These are phyloP conservation scores for Drosophila malerkotliana DNA, from an alignment of 1,140 invertebrate genomes.

Conservation along the genomic window DNA sequence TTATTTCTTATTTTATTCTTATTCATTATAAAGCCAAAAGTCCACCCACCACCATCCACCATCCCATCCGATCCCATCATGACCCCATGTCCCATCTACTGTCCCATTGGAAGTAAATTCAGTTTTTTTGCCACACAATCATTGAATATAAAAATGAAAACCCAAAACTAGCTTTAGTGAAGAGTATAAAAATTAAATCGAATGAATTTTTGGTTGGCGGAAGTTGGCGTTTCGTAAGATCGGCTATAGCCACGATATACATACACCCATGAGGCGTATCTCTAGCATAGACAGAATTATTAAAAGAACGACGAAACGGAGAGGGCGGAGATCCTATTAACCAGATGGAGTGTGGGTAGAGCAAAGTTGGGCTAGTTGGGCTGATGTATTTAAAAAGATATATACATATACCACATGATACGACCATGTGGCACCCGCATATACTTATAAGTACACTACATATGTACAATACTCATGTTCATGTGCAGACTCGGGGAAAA, in stretches of 20 bases:
- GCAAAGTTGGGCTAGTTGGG: neutral
- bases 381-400: neutral
- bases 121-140: constrained; percentile 18
- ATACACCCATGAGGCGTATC: constrained; percentile 9
- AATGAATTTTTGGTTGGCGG: constrained; percentile 28
- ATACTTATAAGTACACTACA: constrained; percentile 31
- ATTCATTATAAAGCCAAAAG: neutral
- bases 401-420: neutral
- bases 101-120: constrained; percentile 2
- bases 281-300: constrained; percentile 1
- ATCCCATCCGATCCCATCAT: constrained; percentile 4
- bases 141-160: neutral
- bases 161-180: constrained; percentile 22
- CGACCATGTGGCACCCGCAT: constrained; percentile 1
- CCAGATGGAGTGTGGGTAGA: neutral
- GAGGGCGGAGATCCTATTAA: neutral
- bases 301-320: neutral
- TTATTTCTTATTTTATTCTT: constrained; percentile 9
- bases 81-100: too few relatives aligned
- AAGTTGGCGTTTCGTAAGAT: constrained; percentile 26
- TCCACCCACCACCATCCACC: neutral
- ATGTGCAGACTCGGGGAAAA: constrained; percentile 19
- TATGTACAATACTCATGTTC: constrained; percentile 53
- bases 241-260: constrained; percentile 7
- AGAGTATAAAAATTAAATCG: constrained; percentile 15